Evolutionary conservation across 1,140 invertebrate species (phyloP), one percentile per base, ranked within the genome.

Genomic region (Drosophila setifemur): DNA sequence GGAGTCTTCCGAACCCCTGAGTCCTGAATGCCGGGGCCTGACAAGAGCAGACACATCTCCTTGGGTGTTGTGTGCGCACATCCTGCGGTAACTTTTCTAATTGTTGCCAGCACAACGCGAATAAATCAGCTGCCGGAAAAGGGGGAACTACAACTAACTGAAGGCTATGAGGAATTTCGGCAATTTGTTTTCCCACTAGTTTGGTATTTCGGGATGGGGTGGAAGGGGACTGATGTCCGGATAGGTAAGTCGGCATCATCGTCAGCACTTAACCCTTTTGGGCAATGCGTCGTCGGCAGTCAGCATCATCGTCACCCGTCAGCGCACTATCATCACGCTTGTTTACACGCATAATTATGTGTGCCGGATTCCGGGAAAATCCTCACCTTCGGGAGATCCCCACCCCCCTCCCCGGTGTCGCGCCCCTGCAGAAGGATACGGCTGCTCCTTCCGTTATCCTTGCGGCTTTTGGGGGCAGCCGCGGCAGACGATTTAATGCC

Each of bases 31-130:
- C 25, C 25, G 48, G 26, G 35, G 31, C 26, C 31, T 31, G 37
- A 52, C 44, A 60, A 53, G 53, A 61, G 42, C 25, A 48, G 26
- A 48, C 42, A 66, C 61, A 48, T 45, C 61, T 47, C 31, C 33
- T 49, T 35, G 49, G 31, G 14, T 29, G 60, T 45, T 37, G 31
- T 69, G 45, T 55, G 23, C 45, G 66, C 73, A 85, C 53, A 83
- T 83, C 81, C 60, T 89, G 86, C 55, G 87, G 81, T 89, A 82
- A 82, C 73, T 89, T 89, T 89, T 86, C 86, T 89, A 89, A 89
- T 89, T 89, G 86, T 87, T 89, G 76, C 47, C 64, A 86, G 61
- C 86, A 74, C 83, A 88, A 68, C 83, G 69, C 86, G 70, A 86
- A 89, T 89, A 89, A 89, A 89, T 89, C 86, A 89, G 61, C 58